Evolutionary conservation across 2,797 vertebrate species (phyloP).

Genomic region (Pipistrellus kuhlii): DNA sequence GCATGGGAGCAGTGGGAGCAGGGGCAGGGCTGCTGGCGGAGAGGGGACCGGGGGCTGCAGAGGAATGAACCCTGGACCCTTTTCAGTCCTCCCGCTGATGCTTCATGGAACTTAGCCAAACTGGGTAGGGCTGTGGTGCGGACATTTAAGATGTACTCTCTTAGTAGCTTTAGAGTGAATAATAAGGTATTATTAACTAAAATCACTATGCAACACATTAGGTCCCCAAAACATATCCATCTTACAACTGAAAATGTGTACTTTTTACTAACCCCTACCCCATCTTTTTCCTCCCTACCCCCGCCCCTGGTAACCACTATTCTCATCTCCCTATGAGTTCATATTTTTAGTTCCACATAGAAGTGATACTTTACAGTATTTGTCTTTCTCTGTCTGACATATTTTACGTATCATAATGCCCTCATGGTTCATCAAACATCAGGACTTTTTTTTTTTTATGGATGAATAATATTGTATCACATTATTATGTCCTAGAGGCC

Average conservation of each 20-base stretch:
- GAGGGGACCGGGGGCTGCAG: too few species aligned
- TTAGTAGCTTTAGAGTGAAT: neutral
- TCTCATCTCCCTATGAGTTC: neutral
- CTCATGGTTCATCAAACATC: neutral
- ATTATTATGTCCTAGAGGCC: neutral
- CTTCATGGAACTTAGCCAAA: too few species aligned
- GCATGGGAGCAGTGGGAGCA: rapidly evolving
- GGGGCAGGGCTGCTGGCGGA: too few species aligned
- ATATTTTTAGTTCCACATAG: neutral
- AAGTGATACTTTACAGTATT: neutral
- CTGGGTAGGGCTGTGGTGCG: neutral
- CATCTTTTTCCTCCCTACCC: neutral
- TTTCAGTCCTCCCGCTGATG: too few species aligned
- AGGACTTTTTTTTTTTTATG: neutral
- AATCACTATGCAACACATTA: neutral
- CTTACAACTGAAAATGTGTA: neutral
- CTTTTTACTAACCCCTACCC: neutral
- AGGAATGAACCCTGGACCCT: too few species aligned
- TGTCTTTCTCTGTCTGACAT: neutral
- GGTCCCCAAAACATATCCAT: neutral
- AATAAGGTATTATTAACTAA: neutral
- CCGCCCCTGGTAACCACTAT: neutral
- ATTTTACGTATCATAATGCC: neutral
- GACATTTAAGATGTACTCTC: neutral
- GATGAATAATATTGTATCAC: neutral